Evolutionary conservation across 2,797 vertebrate genomes (phyloP).

Genomic region (Brachyalestes nurse): DNA sequence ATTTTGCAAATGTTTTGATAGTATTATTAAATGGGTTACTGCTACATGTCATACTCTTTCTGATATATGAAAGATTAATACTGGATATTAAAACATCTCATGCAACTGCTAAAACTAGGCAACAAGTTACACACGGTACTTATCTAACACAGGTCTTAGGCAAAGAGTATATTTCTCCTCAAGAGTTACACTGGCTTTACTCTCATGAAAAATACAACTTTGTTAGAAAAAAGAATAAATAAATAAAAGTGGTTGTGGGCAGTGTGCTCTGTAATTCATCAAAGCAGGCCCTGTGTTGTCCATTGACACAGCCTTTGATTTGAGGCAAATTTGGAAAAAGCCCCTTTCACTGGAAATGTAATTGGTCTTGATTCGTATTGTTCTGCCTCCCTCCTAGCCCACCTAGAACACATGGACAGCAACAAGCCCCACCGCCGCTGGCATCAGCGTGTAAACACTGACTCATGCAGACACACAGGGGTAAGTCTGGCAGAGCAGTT

Average conservation of each 20-base stretch:
- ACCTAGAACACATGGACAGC: slow-evolving; percentile 44
- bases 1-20: neutral
- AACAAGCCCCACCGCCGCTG: slow-evolving; percentile 43
- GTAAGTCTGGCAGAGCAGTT: slow-evolving; percentile 39
- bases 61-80: neutral
- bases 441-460: slow-evolving; percentile 45
- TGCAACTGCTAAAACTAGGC: neutral
- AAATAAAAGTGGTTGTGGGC: slow-evolving; percentile 55
- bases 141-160: slow-evolving; percentile 34
- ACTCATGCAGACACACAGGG: slow-evolving; percentile 37
- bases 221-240: slow-evolving; percentile 46
- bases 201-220: slow-evolving; percentile 52
- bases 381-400: slow-evolving; percentile 43
- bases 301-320: slow-evolving; percentile 53
- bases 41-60: neutral
- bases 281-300: slow-evolving; percentile 40
- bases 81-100: neutral
- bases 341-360: slow-evolving; percentile 51
- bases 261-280: slow-evolving; percentile 50
- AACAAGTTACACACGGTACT: slow-evolving; percentile 35
- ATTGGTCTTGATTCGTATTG: slow-evolving; percentile 46
- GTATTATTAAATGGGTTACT: neutral
- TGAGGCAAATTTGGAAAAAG: slow-evolving; percentile 43
- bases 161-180: slow-evolving; percentile 36
- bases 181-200: slow-evolving; percentile 39